Evolutionary conservation across 1,140 invertebrate species (phyloP), one percentile per base, ranked within the genome.

Genomic region (Thalassaphorura encarpata): DNA sequence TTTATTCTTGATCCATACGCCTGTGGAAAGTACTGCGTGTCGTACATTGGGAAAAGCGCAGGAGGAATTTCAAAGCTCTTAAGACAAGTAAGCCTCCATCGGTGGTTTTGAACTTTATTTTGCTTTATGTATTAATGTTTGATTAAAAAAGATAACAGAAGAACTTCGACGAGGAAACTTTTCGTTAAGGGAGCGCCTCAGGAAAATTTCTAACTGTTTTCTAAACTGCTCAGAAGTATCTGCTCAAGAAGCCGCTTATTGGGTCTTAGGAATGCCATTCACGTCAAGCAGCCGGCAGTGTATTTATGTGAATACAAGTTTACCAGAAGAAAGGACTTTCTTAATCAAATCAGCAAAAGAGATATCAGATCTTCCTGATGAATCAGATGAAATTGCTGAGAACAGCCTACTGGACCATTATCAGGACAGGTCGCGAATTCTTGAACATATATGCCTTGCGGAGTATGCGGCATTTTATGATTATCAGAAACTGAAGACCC

Each of bases 211-310:
- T 0, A 53, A 27, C 2, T 27, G 23, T 15, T 48, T 62, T 13
- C 31, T 54, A 15, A 42, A 62, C 46, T 50, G 55, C 3, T 42
- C 56, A 0, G 55, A 62, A 51, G 45, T 58, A 18, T 64, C 61
- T 16, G 61, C 62, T 11, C 67, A 71, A 64, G 69, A 70, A 61
- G 68, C 67, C n/a, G 64, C 58, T 16, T 67, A 58, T 51, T 56
- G 63, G 48, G 24, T 66, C 18, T 48, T 69, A 47, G 49, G 57
- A 2, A 42, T 68, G 23, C 55, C 33, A 23, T 43, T 67, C 31
- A 62, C 54, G 15, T 52, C 61, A 55, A 55, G 42, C 51, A 66
- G 52, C 29, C 36, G 60, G 50, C 13, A 15, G 27, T 28, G 18
- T 11, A 39, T 63, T 4, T 68, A 52, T 48, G 52, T 65, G 3